Conservation (phyloP, 2,888 invertebrate genomes). For the Teleogryllus oceanicus region DNA sequence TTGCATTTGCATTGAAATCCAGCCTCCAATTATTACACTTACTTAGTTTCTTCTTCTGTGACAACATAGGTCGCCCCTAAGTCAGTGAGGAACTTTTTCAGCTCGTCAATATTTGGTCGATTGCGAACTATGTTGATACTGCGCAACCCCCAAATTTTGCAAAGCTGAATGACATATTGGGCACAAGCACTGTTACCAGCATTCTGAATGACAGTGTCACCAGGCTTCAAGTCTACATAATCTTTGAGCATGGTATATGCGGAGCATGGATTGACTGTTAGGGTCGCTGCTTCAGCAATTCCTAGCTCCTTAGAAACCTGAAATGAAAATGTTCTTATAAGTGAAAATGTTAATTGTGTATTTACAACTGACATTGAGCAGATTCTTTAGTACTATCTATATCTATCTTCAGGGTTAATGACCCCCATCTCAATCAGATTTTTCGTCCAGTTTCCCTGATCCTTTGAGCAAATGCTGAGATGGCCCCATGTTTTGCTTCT, state of each 20-base stretch:
- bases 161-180: conserved; percentile 88
- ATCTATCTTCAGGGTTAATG: too few relatives aligned
- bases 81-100: conserved; percentile 59
- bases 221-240: conserved; percentile 67
- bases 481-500: too few relatives aligned
- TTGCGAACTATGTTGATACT: conserved; percentile 84
- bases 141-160: conserved; percentile 69
- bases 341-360: too few relatives aligned
- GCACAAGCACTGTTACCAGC: conserved; percentile 95
- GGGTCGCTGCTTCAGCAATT: conserved; percentile 75
- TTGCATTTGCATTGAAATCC: too few relatives aligned
- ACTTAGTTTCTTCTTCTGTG: conserved; percentile 73
- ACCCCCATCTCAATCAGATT: too few relatives aligned
- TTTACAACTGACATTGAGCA: too few relatives aligned
- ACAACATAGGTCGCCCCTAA: conserved; percentile 82
- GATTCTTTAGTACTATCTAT: too few relatives aligned
- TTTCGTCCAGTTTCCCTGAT: too few relatives aligned
- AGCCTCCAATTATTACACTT: conserved; percentile 25
- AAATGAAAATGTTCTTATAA: conserved; percentile 23
- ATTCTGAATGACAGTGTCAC: conserved; percentile 93
- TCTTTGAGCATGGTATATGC: conserved; percentile 95
- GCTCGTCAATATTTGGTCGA: conserved; percentile 63
- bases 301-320: conserved; percentile 65
- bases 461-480: too few relatives aligned
- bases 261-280: conserved; percentile 92